phyloP scores from a whole-genome alignment of 2,797 vertebrate species.

The Anabacerthia variegaticeps region DNA sequence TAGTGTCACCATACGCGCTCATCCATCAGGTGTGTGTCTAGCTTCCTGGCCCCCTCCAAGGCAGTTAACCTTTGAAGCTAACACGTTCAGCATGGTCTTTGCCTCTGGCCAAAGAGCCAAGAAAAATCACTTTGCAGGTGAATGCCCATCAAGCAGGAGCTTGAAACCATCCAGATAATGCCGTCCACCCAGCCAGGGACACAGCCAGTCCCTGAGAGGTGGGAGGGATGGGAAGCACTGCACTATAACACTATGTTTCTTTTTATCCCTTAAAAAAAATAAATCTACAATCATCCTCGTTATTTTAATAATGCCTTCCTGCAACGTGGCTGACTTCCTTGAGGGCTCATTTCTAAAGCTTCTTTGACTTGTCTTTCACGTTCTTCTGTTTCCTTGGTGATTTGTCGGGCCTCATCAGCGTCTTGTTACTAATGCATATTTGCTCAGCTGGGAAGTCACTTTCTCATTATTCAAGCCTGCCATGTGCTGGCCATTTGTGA shows the following conservation, averaged over 20 bases:
- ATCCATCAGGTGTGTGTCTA: background rate
- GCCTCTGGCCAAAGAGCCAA: background rate
- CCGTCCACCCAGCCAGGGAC: accelerated
- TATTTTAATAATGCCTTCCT: conserved; percentile 2
- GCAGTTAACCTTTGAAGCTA: background rate
- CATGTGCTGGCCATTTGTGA: conserved; percentile 58
- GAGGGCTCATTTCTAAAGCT: conserved; percentile 17
- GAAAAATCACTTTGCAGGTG: background rate
- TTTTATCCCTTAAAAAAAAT: background rate
- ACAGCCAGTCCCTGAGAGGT: background rate
- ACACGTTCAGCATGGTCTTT: background rate
- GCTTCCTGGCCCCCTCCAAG: accelerated
- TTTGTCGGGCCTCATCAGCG: conserved; percentile 43
- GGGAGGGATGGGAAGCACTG: background rate
- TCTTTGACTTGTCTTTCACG: conserved; percentile 13
- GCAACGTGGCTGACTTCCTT: conserved; percentile 22
- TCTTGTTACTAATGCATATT: conserved; percentile 62
- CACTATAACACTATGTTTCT: background rate
- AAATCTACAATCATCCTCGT: background rate
- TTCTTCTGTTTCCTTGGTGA: conserved; percentile 51
- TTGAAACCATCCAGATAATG: background rate
- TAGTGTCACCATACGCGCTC: accelerated
- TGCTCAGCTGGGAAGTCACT: conserved; percentile 47
- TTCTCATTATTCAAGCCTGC: conserved; percentile 60
- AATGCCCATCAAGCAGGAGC: background rate